These are phyloP conservation scores for Sussaba pulchella DNA, from an alignment of 2,888 invertebrate species.

Conservation along the genomic window DNA sequence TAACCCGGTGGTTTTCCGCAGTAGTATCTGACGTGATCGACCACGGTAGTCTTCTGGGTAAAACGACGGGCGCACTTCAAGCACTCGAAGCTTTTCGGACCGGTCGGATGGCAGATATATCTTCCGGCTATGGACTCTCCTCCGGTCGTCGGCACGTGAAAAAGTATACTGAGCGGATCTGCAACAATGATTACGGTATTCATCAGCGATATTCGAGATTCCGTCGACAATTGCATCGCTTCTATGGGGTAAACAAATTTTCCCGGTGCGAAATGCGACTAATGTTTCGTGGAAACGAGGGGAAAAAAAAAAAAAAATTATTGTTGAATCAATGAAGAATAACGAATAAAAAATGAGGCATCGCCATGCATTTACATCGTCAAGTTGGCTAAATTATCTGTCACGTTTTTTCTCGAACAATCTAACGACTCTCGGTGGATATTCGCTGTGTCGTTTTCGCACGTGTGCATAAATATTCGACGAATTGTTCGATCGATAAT, in stretches of 20 bases:
- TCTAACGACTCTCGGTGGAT: slow-evolving; percentile 11
- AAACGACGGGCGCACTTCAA: slow-evolving; percentile 73
- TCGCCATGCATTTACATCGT: slow-evolving; percentile 13
- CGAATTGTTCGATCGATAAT: slow-evolving; percentile 74
- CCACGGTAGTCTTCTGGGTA: slow-evolving; percentile 73
- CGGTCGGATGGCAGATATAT: slow-evolving; percentile 64
- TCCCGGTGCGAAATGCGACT: neutral
- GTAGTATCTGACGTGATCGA: slow-evolving; percentile 76
- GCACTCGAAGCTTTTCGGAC: slow-evolving; percentile 73
- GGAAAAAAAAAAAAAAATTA: neutral
- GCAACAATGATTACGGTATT: slow-evolving; percentile 51
- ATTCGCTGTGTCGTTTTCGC: neutral
- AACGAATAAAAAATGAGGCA: neutral
- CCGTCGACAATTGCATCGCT: neutral
- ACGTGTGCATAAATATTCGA: slow-evolving; percentile 21
- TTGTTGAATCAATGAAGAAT: neutral
- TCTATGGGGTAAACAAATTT: neutral
- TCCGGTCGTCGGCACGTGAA: slow-evolving; percentile 55
- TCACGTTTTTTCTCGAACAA: slow-evolving; percentile 11
- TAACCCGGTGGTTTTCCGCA: slow-evolving; percentile 76
- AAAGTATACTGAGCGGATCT: slow-evolving; percentile 42
- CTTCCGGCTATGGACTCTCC: slow-evolving; percentile 65
- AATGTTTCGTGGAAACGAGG: neutral
- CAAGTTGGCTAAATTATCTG: neutral
- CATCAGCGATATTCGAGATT: slow-evolving; percentile 16